phyloP scores from a whole-genome alignment of 2,888 invertebrate species.

The Monochamus alternatus region DNA sequence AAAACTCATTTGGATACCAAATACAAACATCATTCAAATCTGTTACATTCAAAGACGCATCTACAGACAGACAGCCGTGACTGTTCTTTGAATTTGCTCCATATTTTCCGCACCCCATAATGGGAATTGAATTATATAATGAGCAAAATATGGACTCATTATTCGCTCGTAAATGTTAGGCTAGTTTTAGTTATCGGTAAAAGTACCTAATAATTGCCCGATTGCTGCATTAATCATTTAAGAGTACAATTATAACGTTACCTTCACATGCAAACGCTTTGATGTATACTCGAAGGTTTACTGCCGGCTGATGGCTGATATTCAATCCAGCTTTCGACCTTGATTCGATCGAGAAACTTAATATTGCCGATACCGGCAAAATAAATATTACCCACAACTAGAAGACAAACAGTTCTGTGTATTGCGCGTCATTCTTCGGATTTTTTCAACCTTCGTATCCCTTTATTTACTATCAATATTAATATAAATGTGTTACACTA shows the following conservation, averaged over 20 bases:
- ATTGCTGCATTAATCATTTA: conserved; percentile 26
- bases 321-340: conserved; percentile 6
- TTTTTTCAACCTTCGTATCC: no score
- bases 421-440: no score
- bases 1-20: no score
- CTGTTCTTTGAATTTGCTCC: no score
- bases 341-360: neutral
- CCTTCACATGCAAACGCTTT: conserved; percentile 26
- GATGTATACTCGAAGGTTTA: neutral
- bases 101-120: neutral
- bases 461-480: no score
- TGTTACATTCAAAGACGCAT: no score
- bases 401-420: neutral
- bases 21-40: no score
- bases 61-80: no score
- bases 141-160: neutral
- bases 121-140: neutral
- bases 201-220: neutral
- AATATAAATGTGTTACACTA: no score
- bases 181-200: neutral
- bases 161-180: neutral
- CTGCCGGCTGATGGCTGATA: neutral
- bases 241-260: conserved; percentile 6
- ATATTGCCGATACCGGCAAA: neutral
- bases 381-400: neutral